Evolutionary conservation across 2,113 vertebrate genomes (phyloP), one percentile per base, ranked within the genome.

Genomic region (Formicarius rufipectus): DNA sequence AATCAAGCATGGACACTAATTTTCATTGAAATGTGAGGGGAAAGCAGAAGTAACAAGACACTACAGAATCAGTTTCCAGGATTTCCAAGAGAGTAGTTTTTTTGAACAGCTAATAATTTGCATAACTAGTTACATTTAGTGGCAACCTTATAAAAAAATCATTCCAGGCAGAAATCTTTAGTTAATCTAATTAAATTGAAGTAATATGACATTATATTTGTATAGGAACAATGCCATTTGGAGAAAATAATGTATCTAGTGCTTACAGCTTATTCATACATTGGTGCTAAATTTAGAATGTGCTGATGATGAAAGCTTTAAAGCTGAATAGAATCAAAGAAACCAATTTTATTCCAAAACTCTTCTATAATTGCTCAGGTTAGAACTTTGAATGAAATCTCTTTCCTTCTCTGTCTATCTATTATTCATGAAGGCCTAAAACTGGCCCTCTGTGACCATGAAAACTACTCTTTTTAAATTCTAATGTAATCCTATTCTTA

Each of bases 361-460:
- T 27, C 30, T 69, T 82, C 44, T 53, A 39, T 79, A 96, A 95
- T 47, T 93, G n/a, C 79, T 87, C 58, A 67, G 37, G 67, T 89
- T 94, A 89, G 40, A 93, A 55, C 2, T 14, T 39, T 73, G 71
- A 93, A 77, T 67, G 49, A 84, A 92, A 86, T 93, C 30, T 69
- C 37, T 75, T 62, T 19, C 71, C 25, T 93, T 90, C 28, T 24
- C 55, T 73, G 17, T 50, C 24, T 59, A 33, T 96, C 68, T 40
- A 58, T 96, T 88, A 93, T 94, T 95, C 73, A 95, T 73, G 39
- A 82, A 85, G 52, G 52, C 60, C 50, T 71, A 75, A 93, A 94
- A 67, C 86, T 82, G 81, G 37, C 45, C 84, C 64, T 96, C 76
- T 96, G 68, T 76, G 86, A 47, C 83, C 72, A 86, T 23, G 44